Conservation (phyloP, 2,888 invertebrate species). For the Leptarthrus brevirostris region DNA sequence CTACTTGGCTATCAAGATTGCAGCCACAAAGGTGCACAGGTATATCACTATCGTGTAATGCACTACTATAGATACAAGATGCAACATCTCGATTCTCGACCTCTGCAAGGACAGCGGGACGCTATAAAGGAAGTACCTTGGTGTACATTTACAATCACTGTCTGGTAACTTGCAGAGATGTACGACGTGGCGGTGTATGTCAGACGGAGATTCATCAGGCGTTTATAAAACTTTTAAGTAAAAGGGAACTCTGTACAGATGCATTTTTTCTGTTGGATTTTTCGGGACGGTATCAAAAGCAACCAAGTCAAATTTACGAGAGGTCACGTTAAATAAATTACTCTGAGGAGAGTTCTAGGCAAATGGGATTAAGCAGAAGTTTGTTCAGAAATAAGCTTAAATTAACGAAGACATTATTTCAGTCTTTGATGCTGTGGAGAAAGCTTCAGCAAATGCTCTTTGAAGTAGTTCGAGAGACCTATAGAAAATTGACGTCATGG, state of each 20-base stretch:
- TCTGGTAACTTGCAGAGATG: constrained; percentile 21
- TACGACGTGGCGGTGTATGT: constrained; percentile 7
- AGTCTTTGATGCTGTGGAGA: not conserved
- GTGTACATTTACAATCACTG: constrained; percentile 29
- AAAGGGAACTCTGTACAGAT: not conserved
- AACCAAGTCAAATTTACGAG: constrained; percentile 29
- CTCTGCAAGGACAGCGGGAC: not conserved
- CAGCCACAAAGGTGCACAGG: constrained; percentile 24
- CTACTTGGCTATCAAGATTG: constrained; percentile 36
- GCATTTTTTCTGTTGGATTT: constrained; percentile 28
- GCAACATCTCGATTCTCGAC: constrained; percentile 1
- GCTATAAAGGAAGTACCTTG: not conserved
- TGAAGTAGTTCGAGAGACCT: too few species aligned
- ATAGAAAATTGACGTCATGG: too few species aligned
- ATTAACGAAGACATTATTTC: constrained; percentile 3
- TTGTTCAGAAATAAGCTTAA: constrained; percentile 14
- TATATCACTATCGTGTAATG: not conserved
- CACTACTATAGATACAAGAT: constrained; percentile 9
- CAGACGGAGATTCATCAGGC: constrained; percentile 29
- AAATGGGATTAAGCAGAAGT: constrained; percentile 17
- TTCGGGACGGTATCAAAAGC: constrained; percentile 23
- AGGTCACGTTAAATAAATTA: constrained; percentile 41
- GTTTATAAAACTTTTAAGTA: constrained; percentile 26
- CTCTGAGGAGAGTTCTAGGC: constrained; percentile 14
- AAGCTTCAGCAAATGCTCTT: too few species aligned